Base-by-base conservation (phyloP, 2,888 invertebrate species). In the Cataglyphis rosenhaueri region DNA sequence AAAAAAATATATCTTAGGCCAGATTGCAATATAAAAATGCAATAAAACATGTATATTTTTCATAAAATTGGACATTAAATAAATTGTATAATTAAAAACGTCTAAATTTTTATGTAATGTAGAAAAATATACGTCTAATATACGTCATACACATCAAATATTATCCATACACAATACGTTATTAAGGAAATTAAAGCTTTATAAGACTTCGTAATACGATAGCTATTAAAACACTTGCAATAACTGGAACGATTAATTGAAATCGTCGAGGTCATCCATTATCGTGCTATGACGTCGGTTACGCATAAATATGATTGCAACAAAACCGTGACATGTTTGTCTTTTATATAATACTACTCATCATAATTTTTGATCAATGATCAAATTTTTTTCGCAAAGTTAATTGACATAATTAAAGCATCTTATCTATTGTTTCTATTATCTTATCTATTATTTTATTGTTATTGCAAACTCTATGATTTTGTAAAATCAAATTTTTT, bases 151-250 rank as follows among this genome's bases (percentile, higher is more conserved):
- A 18, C 10, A 41, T 81, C 55, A 62, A 76, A 62, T 32, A 52
- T 52, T 62, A 81, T 73, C 35, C 75, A 9, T 62, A 65, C n/a
- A 29, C 32, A 52, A 64, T 25, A 29, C 52, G 55, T 82, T 73
- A 65, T 44, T 55, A 29, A 62, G 41, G 48, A 82, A 74, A 84
- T 84, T 84, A 75, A 68, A 84, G 82, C 73, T 66, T 82, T 57
- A 59, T 68, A 32, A 74, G 61, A 73, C 62, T 65, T n/a, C 8
- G 84, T 84, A 84, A 84, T 73, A 68, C 57, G 84, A 84, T 84
- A 82, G 61, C 68, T 75, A 74, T 84, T 84, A 82, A 68, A 84
- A 74, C 64, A 70, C 55, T 68, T 55, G 44, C 82, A 75, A 79
- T 62, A 64, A 70, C 64, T 35, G 82, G 52, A 70, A 70, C 61